A percentile compares a stretch with the other conserved stretches of the same genome.
Evolutionary conservation across 1,140 invertebrate genomes (phyloP).

Genomic region (Drosophila yakuba): DNA sequence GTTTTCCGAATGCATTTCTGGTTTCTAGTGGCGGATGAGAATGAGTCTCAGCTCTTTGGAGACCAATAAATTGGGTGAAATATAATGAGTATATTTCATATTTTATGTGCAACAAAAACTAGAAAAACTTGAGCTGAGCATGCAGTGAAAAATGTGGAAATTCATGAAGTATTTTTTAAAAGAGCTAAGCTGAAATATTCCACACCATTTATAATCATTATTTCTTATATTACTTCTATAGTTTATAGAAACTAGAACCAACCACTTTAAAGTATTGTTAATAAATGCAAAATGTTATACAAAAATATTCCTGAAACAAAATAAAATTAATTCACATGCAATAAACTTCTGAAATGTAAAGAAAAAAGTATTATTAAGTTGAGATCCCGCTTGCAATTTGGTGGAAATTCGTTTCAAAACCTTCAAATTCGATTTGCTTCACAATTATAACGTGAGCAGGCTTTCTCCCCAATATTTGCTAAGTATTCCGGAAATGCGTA

Average conservation of each 20-base stretch:
- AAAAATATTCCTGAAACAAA: neutral
- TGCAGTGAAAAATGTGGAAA: neutral
- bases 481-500: conserved; percentile 1
- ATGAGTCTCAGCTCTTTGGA: neutral
- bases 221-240: too few species aligned
- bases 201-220: too few species aligned
- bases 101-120: conserved; percentile 9
- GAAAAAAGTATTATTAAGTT: too few species aligned
- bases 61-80: conserved; percentile 21
- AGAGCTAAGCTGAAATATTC: neutral
- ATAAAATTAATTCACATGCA: too few species aligned
- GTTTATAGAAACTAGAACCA: too few species aligned
- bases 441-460: neutral
- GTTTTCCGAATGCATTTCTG: conserved; percentile 24
- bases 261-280: too few species aligned
- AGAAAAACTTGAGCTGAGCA: conserved; percentile 14
- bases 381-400: neutral
- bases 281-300: too few species aligned
- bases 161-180: neutral
- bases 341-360: too few species aligned
- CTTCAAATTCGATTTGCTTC: neutral
- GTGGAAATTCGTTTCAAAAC: neutral
- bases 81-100: conserved; percentile 30
- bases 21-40: conserved; percentile 17
- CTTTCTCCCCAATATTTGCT: neutral